Percentiles rank a stretch among this genome's conserved stretches.
These are phyloP conservation scores for Pterophyllum scalare DNA, from an alignment of 2,113 vertebrate genomes.

Conservation along the genomic window DNA sequence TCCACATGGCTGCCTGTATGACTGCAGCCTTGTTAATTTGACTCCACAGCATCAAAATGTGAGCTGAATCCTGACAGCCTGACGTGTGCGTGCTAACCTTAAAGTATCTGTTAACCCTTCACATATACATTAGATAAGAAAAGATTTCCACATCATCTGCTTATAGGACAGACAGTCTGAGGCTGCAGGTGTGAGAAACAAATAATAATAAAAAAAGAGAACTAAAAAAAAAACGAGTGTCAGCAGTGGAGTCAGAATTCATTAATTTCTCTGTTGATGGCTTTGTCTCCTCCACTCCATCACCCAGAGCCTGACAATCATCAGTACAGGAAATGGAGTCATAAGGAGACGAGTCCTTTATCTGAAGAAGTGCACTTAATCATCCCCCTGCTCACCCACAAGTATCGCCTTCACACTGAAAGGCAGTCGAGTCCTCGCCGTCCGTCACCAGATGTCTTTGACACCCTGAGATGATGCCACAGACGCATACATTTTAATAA, in stretches of 20 bases:
- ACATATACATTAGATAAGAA: too few relatives aligned
- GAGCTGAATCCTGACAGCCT: too few relatives aligned
- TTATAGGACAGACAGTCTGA: too few relatives aligned
- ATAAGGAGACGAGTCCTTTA: slow-evolving; percentile 18
- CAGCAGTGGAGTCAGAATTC: neutral
- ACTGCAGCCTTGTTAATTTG: too few relatives aligned
- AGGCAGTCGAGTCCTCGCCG: neutral
- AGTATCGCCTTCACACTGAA: slow-evolving; percentile 6
- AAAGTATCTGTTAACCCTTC: too few relatives aligned
- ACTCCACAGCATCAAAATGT: too few relatives aligned
- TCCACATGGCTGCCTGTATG: too few relatives aligned
- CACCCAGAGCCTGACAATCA: neutral
- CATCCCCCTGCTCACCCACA: neutral
- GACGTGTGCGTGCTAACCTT: neutral
- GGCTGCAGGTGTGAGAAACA: neutral
- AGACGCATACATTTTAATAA: slow-evolving; percentile 54
- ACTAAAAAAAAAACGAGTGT: neutral
- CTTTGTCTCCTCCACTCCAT: neutral
- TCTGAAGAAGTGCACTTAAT: slow-evolving; percentile 33
- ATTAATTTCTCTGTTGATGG: slow-evolving; percentile 9
- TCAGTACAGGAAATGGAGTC: slow-evolving; percentile 11
- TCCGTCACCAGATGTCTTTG: slow-evolving; percentile 40
- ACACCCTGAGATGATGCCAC: slow-evolving; percentile 26
- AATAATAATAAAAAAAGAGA: neutral
- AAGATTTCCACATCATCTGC: too few relatives aligned